Base-by-base conservation (phyloP, 2,888 invertebrate genomes). In the Frankliniella fusca region DNA sequence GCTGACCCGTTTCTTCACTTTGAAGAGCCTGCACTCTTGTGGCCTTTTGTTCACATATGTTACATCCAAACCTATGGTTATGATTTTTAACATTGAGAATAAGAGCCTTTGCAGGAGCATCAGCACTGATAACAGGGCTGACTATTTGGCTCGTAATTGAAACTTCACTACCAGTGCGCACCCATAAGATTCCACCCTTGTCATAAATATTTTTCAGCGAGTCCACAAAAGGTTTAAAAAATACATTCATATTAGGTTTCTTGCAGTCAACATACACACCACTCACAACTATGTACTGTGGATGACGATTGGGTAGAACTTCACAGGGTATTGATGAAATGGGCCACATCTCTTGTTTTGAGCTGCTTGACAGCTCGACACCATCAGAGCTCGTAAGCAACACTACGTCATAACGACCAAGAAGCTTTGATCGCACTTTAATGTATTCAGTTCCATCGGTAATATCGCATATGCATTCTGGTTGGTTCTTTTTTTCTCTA, bases 11-110 rank as follows among this genome's bases (percentile, higher is more conserved):
- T 50, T 50, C 50, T 50, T 50, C 50, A 50, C 50, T 18, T 65
- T 65, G 65, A 65, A 7, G 65, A 15, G 20, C 65, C 65, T 65
- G 15, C 65, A 65, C 65, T 15, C 15, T 50, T 9, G 50, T 50
- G 7, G 65, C 65, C 20, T 65, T 65, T 20, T 18, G 20, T 20
- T 20, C 65, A 65, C 65, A 65, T 20, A 65, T 20, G 20, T 65
- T 65, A 20, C 65, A 65, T 65, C 65, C 65, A 65, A 65, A 65
- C 20, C 65, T 65, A n/a, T n/a, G n/a, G n/a, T n/a, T n/a, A n/a
- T n/a, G n/a, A n/a, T n/a, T n/a, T n/a, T n/a, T n/a, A n/a, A 65
- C 65, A 65, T 65, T 65, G 11, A 10, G 20, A 10, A 65, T 65
- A 15, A 65, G 11, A 20, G 65, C 65, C 20, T 65, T 65, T 7